These are phyloP conservation scores for Helarctos malayanus DNA, from an alignment of 2,797 vertebrate species.

Conservation along the genomic window DNA sequence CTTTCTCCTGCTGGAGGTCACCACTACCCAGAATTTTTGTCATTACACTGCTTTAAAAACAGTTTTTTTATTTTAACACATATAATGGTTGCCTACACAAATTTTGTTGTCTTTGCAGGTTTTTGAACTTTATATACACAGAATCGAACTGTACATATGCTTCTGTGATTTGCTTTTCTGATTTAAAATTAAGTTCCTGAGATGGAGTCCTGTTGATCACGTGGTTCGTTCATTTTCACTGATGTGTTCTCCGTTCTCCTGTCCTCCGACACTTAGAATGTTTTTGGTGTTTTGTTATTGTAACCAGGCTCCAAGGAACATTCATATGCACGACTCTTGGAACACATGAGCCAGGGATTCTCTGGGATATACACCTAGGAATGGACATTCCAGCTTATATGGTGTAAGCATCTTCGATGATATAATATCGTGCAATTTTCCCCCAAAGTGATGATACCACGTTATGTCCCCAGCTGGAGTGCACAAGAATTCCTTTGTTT, in stretches of 20 bases:
- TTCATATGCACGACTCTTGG: slow-evolving; percentile 57
- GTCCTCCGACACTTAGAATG: slow-evolving; percentile 32
- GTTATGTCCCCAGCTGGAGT: neutral
- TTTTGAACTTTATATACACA: neutral
- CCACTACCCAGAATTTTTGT: neutral
- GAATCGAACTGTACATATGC: neutral
- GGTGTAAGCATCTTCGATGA: slow-evolving; percentile 39
- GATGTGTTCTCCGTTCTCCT: slow-evolving; percentile 54
- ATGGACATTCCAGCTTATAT: neutral
- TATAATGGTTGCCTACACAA: neutral
- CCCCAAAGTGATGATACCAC: neutral
- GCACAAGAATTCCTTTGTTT: slow-evolving; percentile 4
- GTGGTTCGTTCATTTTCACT: slow-evolving; percentile 62
- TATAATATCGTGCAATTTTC: neutral
- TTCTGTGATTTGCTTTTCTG: slow-evolving; percentile 16
- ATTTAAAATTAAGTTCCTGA: neutral
- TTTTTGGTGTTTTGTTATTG: slow-evolving; percentile 72
- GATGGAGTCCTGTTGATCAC: neutral
- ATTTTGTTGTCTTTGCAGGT: neutral
- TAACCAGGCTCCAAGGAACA: slow-evolving; percentile 55
- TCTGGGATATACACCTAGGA: slow-evolving; percentile 22
- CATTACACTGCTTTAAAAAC: neutral
- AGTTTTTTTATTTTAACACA: neutral
- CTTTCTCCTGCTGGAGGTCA: neutral
- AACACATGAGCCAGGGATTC: slow-evolving; percentile 18